A percentile compares a stretch with the other conserved stretches of the same genome.
Conservation (phyloP, 2,888 invertebrate species). For the Tuta absoluta region DNA sequence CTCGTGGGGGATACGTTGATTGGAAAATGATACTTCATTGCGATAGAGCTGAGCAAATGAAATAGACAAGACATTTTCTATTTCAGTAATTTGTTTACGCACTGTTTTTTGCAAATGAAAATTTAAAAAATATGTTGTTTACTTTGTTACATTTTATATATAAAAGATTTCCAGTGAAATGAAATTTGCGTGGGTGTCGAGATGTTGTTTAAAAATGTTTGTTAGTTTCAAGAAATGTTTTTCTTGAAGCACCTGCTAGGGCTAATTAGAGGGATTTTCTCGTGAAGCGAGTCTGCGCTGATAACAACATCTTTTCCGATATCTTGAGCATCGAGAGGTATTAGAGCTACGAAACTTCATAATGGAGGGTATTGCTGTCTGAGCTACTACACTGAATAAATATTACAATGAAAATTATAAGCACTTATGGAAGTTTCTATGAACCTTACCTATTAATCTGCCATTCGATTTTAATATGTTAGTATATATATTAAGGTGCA, state of each 20-base stretch:
- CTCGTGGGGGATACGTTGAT: constrained; percentile 8
- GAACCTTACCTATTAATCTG: neutral
- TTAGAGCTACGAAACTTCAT: constrained; percentile 8
- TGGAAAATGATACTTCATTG: neutral
- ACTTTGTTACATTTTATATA: neutral
- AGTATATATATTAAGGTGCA: too few relatives aligned
- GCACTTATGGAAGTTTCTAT: neutral
- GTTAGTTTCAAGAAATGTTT: neutral
- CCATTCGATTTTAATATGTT: neutral
- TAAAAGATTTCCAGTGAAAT: neutral
- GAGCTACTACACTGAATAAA: constrained; percentile 8
- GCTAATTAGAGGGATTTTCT: constrained; percentile 14
- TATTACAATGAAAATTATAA: neutral
- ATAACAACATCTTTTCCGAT: constrained; percentile 14
- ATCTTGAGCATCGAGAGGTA: neutral
- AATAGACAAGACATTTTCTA: constrained; percentile 1
- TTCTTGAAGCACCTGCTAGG: neutral
- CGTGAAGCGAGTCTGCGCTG: constrained; percentile 4
- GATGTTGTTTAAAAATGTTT: neutral
- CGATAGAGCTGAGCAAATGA: neutral
- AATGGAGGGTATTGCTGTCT: neutral
- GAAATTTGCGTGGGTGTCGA: constrained; percentile 1
- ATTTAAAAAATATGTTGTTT: neutral
- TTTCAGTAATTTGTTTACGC: constrained; percentile 5
- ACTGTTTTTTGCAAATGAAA: neutral